phyloP scores from a whole-genome alignment of 2,888 invertebrate species.

The Leptinotarsa rubiginosa region DNA sequence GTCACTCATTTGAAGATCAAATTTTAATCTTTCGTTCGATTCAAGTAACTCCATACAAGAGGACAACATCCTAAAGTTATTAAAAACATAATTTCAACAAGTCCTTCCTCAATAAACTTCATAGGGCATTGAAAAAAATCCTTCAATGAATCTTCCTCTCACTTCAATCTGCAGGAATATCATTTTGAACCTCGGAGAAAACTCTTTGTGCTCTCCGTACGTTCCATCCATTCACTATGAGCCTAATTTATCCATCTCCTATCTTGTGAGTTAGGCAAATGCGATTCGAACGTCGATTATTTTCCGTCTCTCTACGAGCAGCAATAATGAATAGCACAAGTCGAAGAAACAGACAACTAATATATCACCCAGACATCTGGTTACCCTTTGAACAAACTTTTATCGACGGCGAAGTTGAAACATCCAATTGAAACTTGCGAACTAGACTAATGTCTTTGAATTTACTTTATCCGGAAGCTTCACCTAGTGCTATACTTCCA shows the following conservation, averaged over 20 bases:
- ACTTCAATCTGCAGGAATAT: too few species aligned
- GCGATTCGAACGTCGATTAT: neutral
- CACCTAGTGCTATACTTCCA: neutral
- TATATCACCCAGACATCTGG: constrained; percentile 3
- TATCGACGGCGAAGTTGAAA: constrained; percentile 10
- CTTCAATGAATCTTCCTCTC: too few species aligned
- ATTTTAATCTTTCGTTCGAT: too few species aligned
- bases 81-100: too few species aligned
- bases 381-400: constrained; percentile 6
- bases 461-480: neutral
- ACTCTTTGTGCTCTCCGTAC: too few species aligned
- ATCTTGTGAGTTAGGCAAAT: neutral
- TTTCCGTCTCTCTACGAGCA: neutral
- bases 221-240: too few species aligned
- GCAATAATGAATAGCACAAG: neutral
- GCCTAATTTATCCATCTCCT: neutral
- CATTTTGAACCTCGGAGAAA: too few species aligned
- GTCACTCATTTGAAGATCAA: too few species aligned
- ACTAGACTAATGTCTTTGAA: constrained; percentile 1
- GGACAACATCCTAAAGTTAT: too few species aligned
- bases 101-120: too few species aligned
- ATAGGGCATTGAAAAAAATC: too few species aligned
- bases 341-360: constrained; percentile 3
- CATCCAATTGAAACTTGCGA: constrained; percentile 10
- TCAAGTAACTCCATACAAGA: too few species aligned